Base-by-base conservation (phyloP, 1,140 invertebrate genomes). In the Macrostomum lignano region DNA sequence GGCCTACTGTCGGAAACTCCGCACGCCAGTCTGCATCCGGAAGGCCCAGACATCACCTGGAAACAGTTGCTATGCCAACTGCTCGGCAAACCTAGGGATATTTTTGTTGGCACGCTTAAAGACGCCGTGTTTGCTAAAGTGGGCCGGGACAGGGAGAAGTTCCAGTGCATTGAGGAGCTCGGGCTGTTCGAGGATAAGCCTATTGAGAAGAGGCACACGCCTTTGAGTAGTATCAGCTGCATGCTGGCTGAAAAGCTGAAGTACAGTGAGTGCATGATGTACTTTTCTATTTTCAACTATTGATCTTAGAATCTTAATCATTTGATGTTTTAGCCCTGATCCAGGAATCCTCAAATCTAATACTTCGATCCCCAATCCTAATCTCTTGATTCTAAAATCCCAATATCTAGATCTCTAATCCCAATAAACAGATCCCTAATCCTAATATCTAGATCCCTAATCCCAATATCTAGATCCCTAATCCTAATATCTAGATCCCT, bases 11-110 rank as follows among this genome's bases (percentile, higher is more conserved):
- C 78, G 52, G 65, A 70, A 0, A 71, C 74, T 40, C 69, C 71
- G 6, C 72, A 82, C 60, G 72, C 84, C 0, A 65, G 68, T 43
- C 61, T 98, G 2, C 86, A 96, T 57, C 73, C 74, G 0, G 74
- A 73, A 36, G 88, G 86, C 34, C 84, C 86, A 2, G 76, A 86
- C 38, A 72, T 94, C 3, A 88, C 82, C 3, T 98, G 88, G 88
- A 28, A 28, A 28, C 26, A 28, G 19, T 28, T 28, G 15, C 5
- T 28, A 17, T 28, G 26, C 19, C 15, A 28, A 28, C 26, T 15
- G 19, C 15, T 28, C 14, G 26, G 19, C 15, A 28, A 15, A 17
- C 15, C 15, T 9, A 9, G 15, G 19, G 26, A 28, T 28, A 9
- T 28, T 28, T 28, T 28, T 28, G 19, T 22, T 13, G 21, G 34